Evolutionary conservation across 2,888 invertebrate species (phyloP).

Genomic region (Eristalinus sepulchralis): DNA sequence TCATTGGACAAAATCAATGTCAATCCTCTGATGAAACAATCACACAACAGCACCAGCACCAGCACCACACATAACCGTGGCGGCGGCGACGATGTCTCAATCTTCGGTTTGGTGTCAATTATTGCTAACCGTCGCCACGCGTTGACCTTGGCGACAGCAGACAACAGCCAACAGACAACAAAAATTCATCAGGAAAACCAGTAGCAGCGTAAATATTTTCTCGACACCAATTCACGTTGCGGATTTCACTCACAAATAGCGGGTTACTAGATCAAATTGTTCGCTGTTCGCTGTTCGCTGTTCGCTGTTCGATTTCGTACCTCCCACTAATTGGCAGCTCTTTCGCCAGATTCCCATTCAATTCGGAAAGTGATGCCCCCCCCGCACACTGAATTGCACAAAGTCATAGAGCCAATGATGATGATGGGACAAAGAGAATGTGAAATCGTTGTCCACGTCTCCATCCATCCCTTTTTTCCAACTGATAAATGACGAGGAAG

Average conservation of each 20-base stretch:
- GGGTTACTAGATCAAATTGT: conserved; percentile 20
- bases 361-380: too few relatives aligned
- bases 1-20: not conserved
- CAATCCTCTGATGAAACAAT: not conserved
- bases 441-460: not conserved
- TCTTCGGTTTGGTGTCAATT: too few relatives aligned
- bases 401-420: not conserved
- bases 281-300: not conserved
- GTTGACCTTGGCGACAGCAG: too few relatives aligned
- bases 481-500: not conserved
- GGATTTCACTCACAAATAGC: not conserved
- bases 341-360: not conserved
- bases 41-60: too few relatives aligned
- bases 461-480: not conserved
- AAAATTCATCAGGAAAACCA: not conserved
- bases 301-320: not conserved
- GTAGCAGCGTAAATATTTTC: too few relatives aligned
- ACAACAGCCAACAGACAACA: too few relatives aligned
- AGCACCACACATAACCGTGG: too few relatives aligned
- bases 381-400: not conserved
- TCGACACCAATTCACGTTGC: not conserved
- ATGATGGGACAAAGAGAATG: not conserved
- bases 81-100: too few relatives aligned
- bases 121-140: too few relatives aligned
- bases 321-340: conserved; percentile 24